phyloP scores from a whole-genome alignment of 2,113 vertebrate genomes.

The Numida meleagris region DNA sequence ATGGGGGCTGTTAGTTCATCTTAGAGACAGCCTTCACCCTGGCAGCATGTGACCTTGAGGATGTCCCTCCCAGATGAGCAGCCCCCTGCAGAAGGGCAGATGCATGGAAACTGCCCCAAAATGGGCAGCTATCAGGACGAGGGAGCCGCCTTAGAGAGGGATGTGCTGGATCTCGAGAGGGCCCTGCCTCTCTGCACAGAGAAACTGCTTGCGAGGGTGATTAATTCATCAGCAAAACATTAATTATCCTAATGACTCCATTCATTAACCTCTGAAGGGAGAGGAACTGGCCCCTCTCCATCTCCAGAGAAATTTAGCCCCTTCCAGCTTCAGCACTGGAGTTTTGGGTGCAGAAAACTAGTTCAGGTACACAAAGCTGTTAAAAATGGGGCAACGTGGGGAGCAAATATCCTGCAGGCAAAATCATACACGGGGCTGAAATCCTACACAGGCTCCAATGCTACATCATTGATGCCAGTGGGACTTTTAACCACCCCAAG shows the following conservation, averaged over 20 bases:
- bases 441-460: neutral
- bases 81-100: conserved; percentile 11
- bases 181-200: conserved; percentile 43
- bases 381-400: neutral
- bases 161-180: conserved; percentile 28
- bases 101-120: neutral
- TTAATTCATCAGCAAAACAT: conserved; percentile 78
- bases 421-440: neutral
- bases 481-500: neutral
- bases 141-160: conserved; percentile 4
- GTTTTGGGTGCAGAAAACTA: neutral
- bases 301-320: conserved; percentile 32
- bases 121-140: neutral
- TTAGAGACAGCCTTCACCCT: neutral
- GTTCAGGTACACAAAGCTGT: neutral
- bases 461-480: neutral
- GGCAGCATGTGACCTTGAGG: conserved; percentile 18
- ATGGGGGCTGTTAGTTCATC: neutral
- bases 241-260: conserved; percentile 70
- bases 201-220: conserved; percentile 57
- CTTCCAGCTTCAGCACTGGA: neutral
- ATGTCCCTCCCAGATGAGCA: neutral
- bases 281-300: conserved; percentile 1
- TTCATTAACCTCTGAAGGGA: conserved; percentile 69
- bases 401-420: neutral